Base-by-base conservation (phyloP, 2,113 vertebrate genomes). In the Tyrannus savana region DNA sequence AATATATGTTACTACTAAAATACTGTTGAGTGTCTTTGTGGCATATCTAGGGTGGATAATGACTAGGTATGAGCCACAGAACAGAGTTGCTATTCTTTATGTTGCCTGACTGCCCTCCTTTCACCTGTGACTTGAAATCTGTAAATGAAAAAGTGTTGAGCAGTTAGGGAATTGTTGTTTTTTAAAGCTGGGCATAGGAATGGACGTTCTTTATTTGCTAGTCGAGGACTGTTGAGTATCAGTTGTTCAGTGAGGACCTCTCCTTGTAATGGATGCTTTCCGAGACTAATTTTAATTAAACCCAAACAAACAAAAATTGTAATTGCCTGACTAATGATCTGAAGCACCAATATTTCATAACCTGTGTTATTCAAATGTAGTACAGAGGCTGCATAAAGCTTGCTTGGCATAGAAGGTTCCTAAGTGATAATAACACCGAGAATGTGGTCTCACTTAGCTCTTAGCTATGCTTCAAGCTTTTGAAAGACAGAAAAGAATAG, bases 241-340 rank as follows among this genome's bases (percentile, higher is more conserved):
- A 19, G 25, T 72, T 75, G 49, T 84, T 92, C 64, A 69, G 25
- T 60, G 77, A 94, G 68, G 76, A 81, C 47, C 76, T 92, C 90
- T 89, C 75, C 86, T 90, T 92, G 35, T 93, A 95, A 94, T 49
- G 73, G 64, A 64, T 63, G 39, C 44, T 94, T 96, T 97, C 73
- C 0, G 5, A 90, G 60, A 74, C n/a, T 81, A 84, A 92, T 88
- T 95, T 96, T 95, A 95, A 92, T 90, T 93, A 95, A 90, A 84
- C 24, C 8, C 72, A 95, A 93, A 87, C 58, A 96, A 96, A 87
- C 63, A 94, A 96, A 95, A 92, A 72, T 81, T 30, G 21, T 89
- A 95, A 92, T 93, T 97, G 60, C 56, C 60, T 59, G 53, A 77
- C 35, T 93, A 92, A 95, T 93, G 87, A 86, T 89, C 72, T 93